These are phyloP conservation scores for Pristionchus mayeri DNA, from an alignment of 2,888 invertebrate species.

Conservation along the genomic window DNA sequence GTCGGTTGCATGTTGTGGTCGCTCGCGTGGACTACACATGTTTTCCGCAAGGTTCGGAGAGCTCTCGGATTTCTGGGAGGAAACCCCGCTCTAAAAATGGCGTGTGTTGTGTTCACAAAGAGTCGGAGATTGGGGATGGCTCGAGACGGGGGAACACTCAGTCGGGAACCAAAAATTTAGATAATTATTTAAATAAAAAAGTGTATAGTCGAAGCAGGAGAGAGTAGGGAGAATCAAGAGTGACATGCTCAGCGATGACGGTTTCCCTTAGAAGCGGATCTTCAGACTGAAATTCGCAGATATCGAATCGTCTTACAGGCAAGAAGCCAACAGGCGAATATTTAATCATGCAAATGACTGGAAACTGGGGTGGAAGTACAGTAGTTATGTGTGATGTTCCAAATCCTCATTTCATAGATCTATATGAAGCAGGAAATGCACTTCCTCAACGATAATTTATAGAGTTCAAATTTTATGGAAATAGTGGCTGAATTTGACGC, in stretches of 20 bases:
- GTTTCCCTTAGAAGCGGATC: too few relatives aligned
- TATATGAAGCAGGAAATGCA: too few relatives aligned
- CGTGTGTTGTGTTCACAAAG: background rate
- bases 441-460: too few relatives aligned
- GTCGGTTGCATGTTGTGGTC: background rate
- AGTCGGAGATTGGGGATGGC: background rate
- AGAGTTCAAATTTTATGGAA: background rate
- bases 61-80: background rate
- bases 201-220: too few relatives aligned
- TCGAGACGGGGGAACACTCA: background rate
- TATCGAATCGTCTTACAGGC: background rate
- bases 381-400: too few relatives aligned
- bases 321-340: constrained; percentile 12
- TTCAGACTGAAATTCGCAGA: background rate
- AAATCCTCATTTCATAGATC: too few relatives aligned
- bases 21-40: background rate
- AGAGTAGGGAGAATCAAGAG: too few relatives aligned
- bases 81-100: background rate
- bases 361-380: background rate
- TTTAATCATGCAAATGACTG: background rate
- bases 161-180: too few relatives aligned
- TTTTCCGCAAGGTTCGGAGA: background rate
- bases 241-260: too few relatives aligned
- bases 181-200: too few relatives aligned
- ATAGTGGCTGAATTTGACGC: background rate